These are phyloP conservation scores for Lagorchestes hirsutus DNA, from an alignment of 2,797 vertebrate species.

Conservation along the genomic window DNA sequence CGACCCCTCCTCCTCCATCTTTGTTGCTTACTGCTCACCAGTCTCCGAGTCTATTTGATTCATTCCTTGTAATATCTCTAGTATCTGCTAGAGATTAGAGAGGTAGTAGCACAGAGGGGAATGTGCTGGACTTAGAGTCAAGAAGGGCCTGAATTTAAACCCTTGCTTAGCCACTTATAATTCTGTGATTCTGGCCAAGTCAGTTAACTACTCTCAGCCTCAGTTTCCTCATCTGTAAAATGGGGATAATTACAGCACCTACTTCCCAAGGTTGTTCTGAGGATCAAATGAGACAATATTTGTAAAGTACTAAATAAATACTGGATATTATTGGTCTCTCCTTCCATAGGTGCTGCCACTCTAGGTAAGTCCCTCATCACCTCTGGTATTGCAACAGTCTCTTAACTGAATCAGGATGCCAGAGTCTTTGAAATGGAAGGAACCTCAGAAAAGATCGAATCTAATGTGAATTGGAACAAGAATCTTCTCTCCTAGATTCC, in stretches of 20 bases:
- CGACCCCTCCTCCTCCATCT: neutral
- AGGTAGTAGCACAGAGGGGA: neutral
- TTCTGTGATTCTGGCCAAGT: neutral
- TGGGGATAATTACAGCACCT: neutral
- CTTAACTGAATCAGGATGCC: neutral
- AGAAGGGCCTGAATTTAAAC: neutral
- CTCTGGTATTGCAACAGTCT: neutral
- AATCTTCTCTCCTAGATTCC: neutral
- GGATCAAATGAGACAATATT: neutral
- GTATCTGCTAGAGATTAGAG: neutral
- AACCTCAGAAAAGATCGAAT: neutral
- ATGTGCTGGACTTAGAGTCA: neutral
- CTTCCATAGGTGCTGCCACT: neutral
- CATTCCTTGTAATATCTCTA: neutral
- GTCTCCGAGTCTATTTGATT: neutral
- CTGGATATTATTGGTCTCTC: neutral
- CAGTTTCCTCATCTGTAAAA: neutral
- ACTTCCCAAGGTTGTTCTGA: neutral
- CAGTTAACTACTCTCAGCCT: neutral
- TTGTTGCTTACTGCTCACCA: neutral
- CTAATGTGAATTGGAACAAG: neutral
- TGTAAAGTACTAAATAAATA: neutral
- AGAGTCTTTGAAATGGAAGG: neutral
- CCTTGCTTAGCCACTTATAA: neutral
- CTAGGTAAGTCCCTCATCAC: neutral